Conservation (phyloP, 2,888 invertebrate genomes). For the Athetis lepigone region DNA sequence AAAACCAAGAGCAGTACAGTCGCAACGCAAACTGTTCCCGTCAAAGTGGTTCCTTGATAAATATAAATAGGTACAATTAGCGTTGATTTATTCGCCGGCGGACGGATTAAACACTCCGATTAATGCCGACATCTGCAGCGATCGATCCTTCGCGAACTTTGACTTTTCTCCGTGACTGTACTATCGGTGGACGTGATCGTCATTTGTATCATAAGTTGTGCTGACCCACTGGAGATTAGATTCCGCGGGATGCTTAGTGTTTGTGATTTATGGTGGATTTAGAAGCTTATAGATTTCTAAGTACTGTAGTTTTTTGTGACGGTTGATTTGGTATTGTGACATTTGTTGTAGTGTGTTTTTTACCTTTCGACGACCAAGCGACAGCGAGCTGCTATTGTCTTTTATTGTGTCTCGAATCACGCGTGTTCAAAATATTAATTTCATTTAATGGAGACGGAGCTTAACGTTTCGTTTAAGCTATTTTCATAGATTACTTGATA, state of each 20-base stretch:
- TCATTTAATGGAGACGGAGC: no score
- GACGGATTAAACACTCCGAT: slow-evolving; percentile 86
- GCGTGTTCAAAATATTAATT: no score
- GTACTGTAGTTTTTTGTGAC: background rate
- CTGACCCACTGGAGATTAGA: slow-evolving; percentile 57
- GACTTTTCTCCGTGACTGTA: slow-evolving; percentile 85
- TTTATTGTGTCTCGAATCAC: no score
- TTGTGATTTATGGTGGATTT: slow-evolving; percentile 32
- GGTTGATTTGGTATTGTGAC: slow-evolving; percentile 1
- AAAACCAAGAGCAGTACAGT: slow-evolving; percentile 66
- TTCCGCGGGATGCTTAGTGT: slow-evolving; percentile 21
- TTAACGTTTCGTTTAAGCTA: no score
- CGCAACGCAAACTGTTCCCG: slow-evolving; percentile 72
- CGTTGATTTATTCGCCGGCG: slow-evolving; percentile 84
- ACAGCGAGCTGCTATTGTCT: no score
- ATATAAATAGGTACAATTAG: slow-evolving; percentile 87
- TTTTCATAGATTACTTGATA: no score
- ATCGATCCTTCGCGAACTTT: slow-evolving; percentile 87
- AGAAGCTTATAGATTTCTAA: background rate
- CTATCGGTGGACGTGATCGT: slow-evolving; percentile 69
- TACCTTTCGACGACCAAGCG: no score
- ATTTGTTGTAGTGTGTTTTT: background rate
- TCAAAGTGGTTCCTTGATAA: slow-evolving; percentile 79
- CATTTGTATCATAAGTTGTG: slow-evolving; percentile 62
- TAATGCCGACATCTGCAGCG: slow-evolving; percentile 87